Evolutionary conservation across 2,113 vertebrate species (phyloP).

Genomic region (Phaethon lepturus): DNA sequence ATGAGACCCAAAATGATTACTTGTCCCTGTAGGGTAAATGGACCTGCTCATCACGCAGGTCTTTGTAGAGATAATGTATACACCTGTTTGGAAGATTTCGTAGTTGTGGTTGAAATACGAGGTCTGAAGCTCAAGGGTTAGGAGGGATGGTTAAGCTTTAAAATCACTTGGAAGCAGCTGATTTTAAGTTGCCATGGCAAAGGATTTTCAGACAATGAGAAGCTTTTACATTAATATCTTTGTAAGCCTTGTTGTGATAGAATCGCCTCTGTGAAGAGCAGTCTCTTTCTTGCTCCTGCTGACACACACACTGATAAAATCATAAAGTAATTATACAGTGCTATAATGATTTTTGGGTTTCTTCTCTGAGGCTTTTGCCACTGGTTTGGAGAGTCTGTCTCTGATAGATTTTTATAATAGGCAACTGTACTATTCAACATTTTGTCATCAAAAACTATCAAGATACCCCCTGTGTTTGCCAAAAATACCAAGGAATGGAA

Average conservation of each 20-base stretch:
- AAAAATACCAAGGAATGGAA: constrained; percentile 13
- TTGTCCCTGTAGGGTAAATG: constrained; percentile 52
- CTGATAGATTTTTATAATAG: constrained; percentile 61
- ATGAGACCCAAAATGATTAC: constrained; percentile 8
- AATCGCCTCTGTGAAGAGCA: constrained; percentile 70
- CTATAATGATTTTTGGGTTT: constrained; percentile 68
- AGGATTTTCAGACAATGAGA: constrained; percentile 75
- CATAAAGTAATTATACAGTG: constrained; percentile 75
- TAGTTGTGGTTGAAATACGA: constrained; percentile 50
- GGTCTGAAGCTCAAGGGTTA: constrained; percentile 42
- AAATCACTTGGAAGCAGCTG: constrained; percentile 74
- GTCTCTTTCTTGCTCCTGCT: constrained; percentile 57
- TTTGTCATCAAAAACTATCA: constrained; percentile 36
- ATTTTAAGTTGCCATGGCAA: constrained; percentile 82
- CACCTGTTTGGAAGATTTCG: constrained; percentile 58
- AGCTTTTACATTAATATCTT: constrained; percentile 74
- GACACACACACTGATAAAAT: constrained; percentile 70
- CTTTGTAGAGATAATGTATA: constrained; percentile 58
- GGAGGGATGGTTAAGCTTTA: constrained; percentile 66
- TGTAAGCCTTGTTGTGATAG: constrained; percentile 72
- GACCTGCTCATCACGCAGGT: constrained; percentile 59
- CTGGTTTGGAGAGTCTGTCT: constrained; percentile 52
- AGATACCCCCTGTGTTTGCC: background rate
- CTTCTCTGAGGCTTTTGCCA: constrained; percentile 41
- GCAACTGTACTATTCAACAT: constrained; percentile 1